These are phyloP conservation scores for Phocoena phocoena DNA, from an alignment of 2,113 vertebrate genomes.

Conservation along the genomic window DNA sequence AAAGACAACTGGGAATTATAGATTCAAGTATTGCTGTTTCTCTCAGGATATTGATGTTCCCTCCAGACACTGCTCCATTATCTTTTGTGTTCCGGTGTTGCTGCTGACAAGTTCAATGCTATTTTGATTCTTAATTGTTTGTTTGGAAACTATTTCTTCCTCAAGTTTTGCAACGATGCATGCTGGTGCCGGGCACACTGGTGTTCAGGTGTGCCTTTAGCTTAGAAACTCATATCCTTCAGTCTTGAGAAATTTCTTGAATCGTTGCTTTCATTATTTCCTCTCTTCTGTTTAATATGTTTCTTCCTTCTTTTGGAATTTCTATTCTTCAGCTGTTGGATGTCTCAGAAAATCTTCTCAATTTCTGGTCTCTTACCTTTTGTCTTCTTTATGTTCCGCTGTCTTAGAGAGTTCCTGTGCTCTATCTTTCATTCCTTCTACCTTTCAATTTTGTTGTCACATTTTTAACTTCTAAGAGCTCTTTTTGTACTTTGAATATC, in stretches of 20 bases:
- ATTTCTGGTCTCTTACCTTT: not conserved
- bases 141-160: not conserved
- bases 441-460: not conserved
- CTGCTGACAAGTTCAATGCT: not conserved
- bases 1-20: not conserved
- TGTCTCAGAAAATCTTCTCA: not conserved
- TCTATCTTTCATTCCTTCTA: not conserved
- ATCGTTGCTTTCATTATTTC: not conserved
- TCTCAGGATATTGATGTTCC: not conserved
- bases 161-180: not conserved
- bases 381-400: not conserved
- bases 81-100: not conserved
- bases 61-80: not conserved
- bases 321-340: not conserved
- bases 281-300: not conserved
- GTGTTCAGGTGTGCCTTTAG: not conserved
- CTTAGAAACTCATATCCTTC: not conserved
- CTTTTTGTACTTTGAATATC: not conserved
- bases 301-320: not conserved
- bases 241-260: not conserved
- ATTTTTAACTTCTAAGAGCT: not conserved
- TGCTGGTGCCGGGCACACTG: not conserved
- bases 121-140: not conserved
- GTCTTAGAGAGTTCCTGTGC: not conserved
- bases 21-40: not conserved